Evolutionary conservation across 2,888 invertebrate species (phyloP).

Genomic region (Pyrgus malvae): DNA sequence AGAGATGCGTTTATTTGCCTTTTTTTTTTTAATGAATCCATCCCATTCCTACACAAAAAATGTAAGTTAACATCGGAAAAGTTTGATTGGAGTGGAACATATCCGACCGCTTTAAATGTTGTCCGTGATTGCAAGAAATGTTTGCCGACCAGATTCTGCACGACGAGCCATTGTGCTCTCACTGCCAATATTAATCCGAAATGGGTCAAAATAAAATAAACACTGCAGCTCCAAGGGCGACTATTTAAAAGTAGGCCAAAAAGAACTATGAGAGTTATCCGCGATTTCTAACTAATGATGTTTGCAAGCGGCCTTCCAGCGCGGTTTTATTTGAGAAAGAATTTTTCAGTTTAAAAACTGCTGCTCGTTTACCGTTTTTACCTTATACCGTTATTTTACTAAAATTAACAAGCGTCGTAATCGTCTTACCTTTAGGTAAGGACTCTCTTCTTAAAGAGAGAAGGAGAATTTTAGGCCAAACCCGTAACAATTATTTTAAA

Average conservation of each 20-base stretch:
- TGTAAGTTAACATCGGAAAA: neutral
- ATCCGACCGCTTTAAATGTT: conserved; percentile 13
- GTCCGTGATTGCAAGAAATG: conserved; percentile 17
- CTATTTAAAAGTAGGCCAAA: conserved; percentile 22
- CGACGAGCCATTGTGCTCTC: conserved; percentile 19
- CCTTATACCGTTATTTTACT: too few relatives aligned
- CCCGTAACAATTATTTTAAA: too few relatives aligned
- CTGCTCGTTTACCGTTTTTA: too few relatives aligned
- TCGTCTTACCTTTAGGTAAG: too few relatives aligned
- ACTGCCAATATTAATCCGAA: conserved; percentile 25
- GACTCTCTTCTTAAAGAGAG: too few relatives aligned
- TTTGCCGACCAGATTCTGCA: conserved; percentile 15
- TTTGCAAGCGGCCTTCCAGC: conserved; percentile 17
- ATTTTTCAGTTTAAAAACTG: neutral
- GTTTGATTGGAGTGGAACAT: conserved; percentile 15
- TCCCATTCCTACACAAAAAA: neutral
- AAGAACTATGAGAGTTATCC: conserved; percentile 20
- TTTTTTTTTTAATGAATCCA: too few relatives aligned
- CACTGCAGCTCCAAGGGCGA: conserved; percentile 16
- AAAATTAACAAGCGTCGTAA: too few relatives aligned
- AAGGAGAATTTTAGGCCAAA: too few relatives aligned
- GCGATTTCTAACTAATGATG: conserved; percentile 24
- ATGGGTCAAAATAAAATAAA: conserved; percentile 25
- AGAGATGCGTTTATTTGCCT: too few relatives aligned
- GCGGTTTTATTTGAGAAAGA: neutral